Evolutionary conservation across 2,888 invertebrate species (phyloP), one percentile per base, ranked within the genome.

Genomic region (Neoscelio sp.): DNA sequence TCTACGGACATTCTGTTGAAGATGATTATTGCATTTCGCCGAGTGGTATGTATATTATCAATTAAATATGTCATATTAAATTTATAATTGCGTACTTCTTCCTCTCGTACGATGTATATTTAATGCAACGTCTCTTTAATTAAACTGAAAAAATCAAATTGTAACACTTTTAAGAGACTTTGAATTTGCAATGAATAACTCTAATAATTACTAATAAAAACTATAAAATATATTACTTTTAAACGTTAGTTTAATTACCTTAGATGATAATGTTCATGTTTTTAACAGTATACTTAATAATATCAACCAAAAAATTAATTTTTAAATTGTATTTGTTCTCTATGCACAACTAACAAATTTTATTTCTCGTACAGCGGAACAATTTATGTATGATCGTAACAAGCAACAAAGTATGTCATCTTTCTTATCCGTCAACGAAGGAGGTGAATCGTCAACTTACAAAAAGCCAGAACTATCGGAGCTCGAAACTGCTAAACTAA

Each of bases 1-100:
- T 96, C 74, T 98, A 97, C 89, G 98, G 98, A 7, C 96, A 97
- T 90, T 98, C 98, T 1, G 95, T 98, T 38, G 98, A 98, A 91
- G 98, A 98, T 87, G 97, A 97, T 88, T 95, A 94, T 90, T 96
- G 95, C 88, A 94, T 97, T 85, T 98, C 98, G 8, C 98, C 98
- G 1, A 95, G 96, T 87, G 96, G 97, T 92, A 84, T 80, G 82
- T 62, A 38, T 30, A 17, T 18, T 18, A 10, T 38, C 26, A 33
- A 26, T 26, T 48, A 15, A 26, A n/a, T 20, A 12, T 17, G 8
- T 6, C 3, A 23, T 23, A 23, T 23, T 23, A n/a, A 23, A 4
- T 23, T 3, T 4, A 23, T 23, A 23, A 23, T 23, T 23, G 23
- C 28, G n/a, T n/a, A n/a, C n/a, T n/a, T n/a, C n/a, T n/a, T n/a